Conservation (phyloP, 1,140 invertebrate species). For the Drosophila micromelanica region DNA sequence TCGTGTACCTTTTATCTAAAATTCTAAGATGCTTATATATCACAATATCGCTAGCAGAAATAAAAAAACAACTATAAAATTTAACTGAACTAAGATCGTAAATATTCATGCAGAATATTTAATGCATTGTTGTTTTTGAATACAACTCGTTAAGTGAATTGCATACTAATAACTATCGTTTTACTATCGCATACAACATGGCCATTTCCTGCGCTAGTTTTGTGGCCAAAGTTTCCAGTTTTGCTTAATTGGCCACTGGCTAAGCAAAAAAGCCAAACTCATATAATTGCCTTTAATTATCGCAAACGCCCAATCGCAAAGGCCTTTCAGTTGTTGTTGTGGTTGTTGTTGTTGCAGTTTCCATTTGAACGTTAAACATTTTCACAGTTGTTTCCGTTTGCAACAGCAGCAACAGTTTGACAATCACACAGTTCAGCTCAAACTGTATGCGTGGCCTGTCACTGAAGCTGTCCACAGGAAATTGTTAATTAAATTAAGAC, state of each 20-base stretch:
- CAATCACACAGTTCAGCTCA: slow-evolving; percentile 22
- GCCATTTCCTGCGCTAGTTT: slow-evolving; percentile 11
- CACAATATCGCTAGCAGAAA: too few species aligned
- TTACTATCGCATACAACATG: background rate
- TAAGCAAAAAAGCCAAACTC: slow-evolving; percentile 63
- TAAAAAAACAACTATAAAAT: too few species aligned
- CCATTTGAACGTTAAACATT: slow-evolving; percentile 46
- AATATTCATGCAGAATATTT: too few species aligned
- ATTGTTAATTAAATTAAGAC: slow-evolving; percentile 78
- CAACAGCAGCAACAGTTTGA: slow-evolving; percentile 18
- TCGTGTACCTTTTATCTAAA: too few species aligned
- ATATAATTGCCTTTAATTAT: slow-evolving; percentile 83
- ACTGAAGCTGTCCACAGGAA: slow-evolving; percentile 53
- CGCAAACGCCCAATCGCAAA: slow-evolving; percentile 75
- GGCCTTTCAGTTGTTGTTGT: slow-evolving; percentile 33
- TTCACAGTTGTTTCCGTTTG: slow-evolving; percentile 77
- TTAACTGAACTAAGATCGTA: too few species aligned
- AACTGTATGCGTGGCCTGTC: slow-evolving; percentile 32
- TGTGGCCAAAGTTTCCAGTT: slow-evolving; percentile 55
- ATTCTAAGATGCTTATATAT: too few species aligned
- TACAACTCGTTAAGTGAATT: too few species aligned
- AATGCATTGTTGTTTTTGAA: too few species aligned
- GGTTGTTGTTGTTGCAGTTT: slow-evolving; percentile 26
- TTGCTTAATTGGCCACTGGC: slow-evolving; percentile 71
- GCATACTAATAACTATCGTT: background rate